Percentiles rank a stretch among this genome's conserved stretches.
phyloP scores from a whole-genome alignment of 2,113 vertebrate species.

The Channa argus region DNA sequence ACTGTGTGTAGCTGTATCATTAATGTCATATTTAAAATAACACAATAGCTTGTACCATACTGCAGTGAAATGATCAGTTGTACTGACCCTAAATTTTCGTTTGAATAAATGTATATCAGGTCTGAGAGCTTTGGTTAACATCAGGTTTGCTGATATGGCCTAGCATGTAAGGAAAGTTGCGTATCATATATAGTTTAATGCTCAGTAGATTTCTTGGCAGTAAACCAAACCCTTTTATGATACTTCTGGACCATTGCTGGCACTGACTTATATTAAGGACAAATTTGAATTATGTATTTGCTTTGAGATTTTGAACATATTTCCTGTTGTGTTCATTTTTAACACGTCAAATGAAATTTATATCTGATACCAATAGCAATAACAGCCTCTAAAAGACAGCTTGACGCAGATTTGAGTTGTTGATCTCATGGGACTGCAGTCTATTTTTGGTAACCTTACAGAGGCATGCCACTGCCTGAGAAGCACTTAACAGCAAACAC shows the following conservation, averaged over 20 bases:
- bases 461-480: background rate
- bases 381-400: background rate
- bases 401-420: background rate
- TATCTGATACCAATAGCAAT: background rate
- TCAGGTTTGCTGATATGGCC: background rate
- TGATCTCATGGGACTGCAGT: background rate
- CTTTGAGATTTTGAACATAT: background rate
- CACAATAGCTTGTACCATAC: background rate
- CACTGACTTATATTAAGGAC: background rate
- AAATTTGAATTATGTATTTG: constrained; percentile 5
- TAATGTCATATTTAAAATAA: background rate
- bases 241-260: background rate
- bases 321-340: too few species aligned
- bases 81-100: background rate
- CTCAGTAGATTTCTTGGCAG: background rate
- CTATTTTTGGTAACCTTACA: constrained; percentile 6
- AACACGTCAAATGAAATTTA: too few species aligned
- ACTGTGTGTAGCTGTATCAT: constrained; percentile 1
- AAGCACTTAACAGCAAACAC: background rate
- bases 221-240: background rate
- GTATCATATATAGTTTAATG: background rate
- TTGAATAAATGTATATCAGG: background rate
- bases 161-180: background rate
- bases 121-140: constrained; percentile 1
- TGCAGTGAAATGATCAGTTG: background rate